These are phyloP conservation scores for Amiota mariae DNA, from an alignment of 2,888 invertebrate genomes.

Conservation along the genomic window DNA sequence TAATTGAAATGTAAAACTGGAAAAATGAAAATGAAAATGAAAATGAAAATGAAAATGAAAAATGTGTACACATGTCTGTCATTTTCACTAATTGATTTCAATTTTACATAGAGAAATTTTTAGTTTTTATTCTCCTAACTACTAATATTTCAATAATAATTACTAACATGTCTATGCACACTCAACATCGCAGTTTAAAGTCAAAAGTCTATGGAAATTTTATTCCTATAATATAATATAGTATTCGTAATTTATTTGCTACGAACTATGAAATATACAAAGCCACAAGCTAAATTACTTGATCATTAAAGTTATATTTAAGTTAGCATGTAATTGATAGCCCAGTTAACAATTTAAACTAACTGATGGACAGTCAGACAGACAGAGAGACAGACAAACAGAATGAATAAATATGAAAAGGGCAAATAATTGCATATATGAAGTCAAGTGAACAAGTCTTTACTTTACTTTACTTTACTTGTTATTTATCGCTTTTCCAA, in stretches of 20 bases:
- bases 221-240: no score
- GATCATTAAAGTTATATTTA: constrained; percentile 19
- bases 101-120: no score
- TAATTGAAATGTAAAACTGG: no score
- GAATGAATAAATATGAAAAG: not conserved
- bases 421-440: constrained; percentile 43
- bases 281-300: constrained; percentile 1
- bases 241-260: not conserved
- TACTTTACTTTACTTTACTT: no score
- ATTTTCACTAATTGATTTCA: no score
- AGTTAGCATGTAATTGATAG: constrained; percentile 25
- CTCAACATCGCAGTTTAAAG: not conserved
- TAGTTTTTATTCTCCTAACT: no score
- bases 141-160: no score
- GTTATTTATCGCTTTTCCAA: not conserved
- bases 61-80: no score
- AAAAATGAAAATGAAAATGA: constrained; percentile 1
- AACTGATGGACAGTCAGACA: constrained; percentile 31
- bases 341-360: constrained; percentile 40
- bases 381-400: not conserved
- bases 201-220: constrained; percentile 12
- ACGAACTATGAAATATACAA: not conserved
- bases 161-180: no score
- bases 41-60: constrained; percentile 15
- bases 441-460: constrained; percentile 28